These are phyloP conservation scores for Chrysocyon brachyurus DNA, from an alignment of 2,797 vertebrate species.

Conservation along the genomic window DNA sequence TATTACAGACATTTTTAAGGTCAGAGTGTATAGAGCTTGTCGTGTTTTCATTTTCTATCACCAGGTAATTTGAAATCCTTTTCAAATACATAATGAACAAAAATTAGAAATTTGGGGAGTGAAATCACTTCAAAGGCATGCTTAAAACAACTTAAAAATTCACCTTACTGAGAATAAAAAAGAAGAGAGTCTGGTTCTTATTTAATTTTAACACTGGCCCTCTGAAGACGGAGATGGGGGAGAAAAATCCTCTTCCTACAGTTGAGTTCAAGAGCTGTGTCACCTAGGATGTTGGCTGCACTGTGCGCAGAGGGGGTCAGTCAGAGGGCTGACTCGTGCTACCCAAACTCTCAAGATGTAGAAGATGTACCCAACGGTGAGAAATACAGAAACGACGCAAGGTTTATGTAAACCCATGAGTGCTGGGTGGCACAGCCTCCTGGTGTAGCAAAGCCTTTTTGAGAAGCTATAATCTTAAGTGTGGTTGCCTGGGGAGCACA, in stretches of 20 bases:
- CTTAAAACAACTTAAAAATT: slow-evolving; percentile 61
- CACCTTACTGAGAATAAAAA: not conserved
- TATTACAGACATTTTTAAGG: slow-evolving; percentile 64
- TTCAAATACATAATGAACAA: slow-evolving; percentile 62
- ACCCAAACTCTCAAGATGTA: not conserved
- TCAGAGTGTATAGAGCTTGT: slow-evolving; percentile 64
- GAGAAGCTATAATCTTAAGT: not conserved
- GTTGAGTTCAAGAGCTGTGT: slow-evolving; percentile 41
- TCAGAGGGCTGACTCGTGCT: not conserved
- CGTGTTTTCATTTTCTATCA: slow-evolving; percentile 66
- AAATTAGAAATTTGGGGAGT: slow-evolving; percentile 53
- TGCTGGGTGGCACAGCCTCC: not conserved
- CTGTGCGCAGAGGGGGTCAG: not conserved
- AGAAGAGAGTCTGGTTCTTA: not conserved
- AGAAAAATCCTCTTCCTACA: not conserved
- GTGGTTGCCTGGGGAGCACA: not conserved
- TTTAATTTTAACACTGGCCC: slow-evolving; percentile 36
- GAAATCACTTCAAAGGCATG: slow-evolving; percentile 62
- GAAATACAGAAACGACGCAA: not conserved
- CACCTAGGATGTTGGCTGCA: not conserved
- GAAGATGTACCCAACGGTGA: not conserved
- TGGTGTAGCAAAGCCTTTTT: not conserved
- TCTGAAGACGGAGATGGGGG: not conserved
- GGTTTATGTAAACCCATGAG: too few species aligned
- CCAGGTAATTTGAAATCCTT: slow-evolving; percentile 59